Evolutionary conservation across 2,888 invertebrate species (phyloP), one percentile per base, ranked within the genome.

Genomic region (Gandaritis pyraliata): DNA sequence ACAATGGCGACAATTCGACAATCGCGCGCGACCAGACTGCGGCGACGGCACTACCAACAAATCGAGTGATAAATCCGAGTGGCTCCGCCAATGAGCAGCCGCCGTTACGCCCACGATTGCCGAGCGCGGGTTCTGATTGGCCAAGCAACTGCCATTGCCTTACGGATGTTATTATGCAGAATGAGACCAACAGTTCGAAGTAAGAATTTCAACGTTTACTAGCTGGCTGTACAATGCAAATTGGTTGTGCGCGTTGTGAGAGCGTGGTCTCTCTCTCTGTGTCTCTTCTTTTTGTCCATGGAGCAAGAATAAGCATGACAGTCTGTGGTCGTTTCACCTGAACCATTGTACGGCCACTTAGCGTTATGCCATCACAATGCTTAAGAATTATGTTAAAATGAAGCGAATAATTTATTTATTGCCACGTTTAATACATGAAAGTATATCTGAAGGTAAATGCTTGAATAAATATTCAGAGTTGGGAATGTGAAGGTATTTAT

Each of bases 1-100:
- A 90, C 90, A 90, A 92, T 90, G 90, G 90, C 89, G 87, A 91
- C 90, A 92, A 92, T 90, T 60, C 90, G 87, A 88, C 87, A 88
- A 90, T 89, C 89, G 86, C 84, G 83, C 86, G 83, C 86, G 83
- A 82, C 85, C 83, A 87, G 88, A 87, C 89, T 85, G 90, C 88
- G 87, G 88, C 83, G 85, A 82, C 84, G 83, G 82, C 75, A 86
- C 86, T 83, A 80, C 86, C 83, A 82, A 87, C 90, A 88, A 92
- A 92, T 91, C 89, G 86, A 87, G 87, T 87, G 87, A 90, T 87
- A 87, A 90, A 86, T 85, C 82, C 79, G 80, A 78, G 73, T 78
- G 75, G 68, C 72, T 77, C 84, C 69, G 72, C 92, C 92, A 92
- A 92, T 92, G 75, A 70, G 71, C 64, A 70, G 69, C 71, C 83